Percentiles rank a stretch among this genome's conserved stretches.
phyloP scores from a whole-genome alignment of 2,888 invertebrate genomes.

The Cheiracanthium punctorium region DNA sequence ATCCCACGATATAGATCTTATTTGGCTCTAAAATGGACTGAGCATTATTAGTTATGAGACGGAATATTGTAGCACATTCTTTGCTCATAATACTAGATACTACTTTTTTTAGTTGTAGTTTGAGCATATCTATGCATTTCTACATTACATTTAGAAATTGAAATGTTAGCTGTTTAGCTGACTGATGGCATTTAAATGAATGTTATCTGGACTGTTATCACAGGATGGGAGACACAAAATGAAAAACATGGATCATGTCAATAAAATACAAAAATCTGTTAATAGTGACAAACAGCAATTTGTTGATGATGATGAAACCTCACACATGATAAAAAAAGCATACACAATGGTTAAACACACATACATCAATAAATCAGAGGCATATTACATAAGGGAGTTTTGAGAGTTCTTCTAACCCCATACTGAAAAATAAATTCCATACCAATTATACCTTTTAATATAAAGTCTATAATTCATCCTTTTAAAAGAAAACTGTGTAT shows the following conservation, averaged over 20 bases:
- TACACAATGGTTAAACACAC: no score
- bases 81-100: conserved; percentile 41
- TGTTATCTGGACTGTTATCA: conserved; percentile 63
- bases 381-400: no score
- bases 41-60: conserved; percentile 62
- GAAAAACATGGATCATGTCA: background rate
- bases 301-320: background rate
- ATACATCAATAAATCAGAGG: no score
- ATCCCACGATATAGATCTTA: conserved; percentile 46
- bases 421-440: no score
- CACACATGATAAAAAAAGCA: background rate
- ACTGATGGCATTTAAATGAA: conserved; percentile 40
- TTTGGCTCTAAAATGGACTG: conserved; percentile 64
- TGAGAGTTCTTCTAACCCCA: no score
- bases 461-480: no score
- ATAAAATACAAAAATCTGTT: background rate
- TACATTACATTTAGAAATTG: conserved; percentile 48
- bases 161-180: conserved; percentile 35
- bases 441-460: no score
- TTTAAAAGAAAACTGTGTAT: no score
- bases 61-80: conserved; percentile 67
- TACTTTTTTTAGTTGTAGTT: conserved; percentile 35
- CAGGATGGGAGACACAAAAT: conserved; percentile 45
- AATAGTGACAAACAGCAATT: background rate
- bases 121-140: conserved; percentile 63